phyloP scores from a whole-genome alignment of 2,113 vertebrate genomes.

The Neofelis nebulosa region DNA sequence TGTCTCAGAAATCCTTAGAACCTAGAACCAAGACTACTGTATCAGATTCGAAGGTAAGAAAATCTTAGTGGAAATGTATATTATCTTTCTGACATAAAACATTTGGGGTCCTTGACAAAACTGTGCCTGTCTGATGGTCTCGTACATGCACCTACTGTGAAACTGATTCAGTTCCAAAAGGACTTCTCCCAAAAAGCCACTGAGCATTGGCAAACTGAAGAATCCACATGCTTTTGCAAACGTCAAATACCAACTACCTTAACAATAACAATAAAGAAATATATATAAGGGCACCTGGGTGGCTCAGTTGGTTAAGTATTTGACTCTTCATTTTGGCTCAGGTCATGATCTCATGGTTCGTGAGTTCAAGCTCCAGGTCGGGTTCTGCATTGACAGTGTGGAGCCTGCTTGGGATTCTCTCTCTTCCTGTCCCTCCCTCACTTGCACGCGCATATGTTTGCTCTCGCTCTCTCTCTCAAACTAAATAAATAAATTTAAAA shows the following conservation, averaged over 20 bases:
- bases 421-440: too few relatives aligned
- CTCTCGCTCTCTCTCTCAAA: too few relatives aligned
- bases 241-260: conserved; percentile 64
- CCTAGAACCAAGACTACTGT: neutral
- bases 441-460: accelerated
- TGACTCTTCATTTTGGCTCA: too few relatives aligned
- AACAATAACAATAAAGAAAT: conserved; percentile 69
- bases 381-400: too few relatives aligned
- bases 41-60: neutral
- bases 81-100: conserved; percentile 11
- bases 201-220: conserved; percentile 74
- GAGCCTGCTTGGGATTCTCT: too few relatives aligned
- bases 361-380: too few relatives aligned
- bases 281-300: neutral
- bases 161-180: conserved; percentile 71
- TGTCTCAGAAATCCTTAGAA: neutral
- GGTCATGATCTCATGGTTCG: too few relatives aligned
- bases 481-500: too few relatives aligned
- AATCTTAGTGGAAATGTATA: conserved; percentile 34
- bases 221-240: conserved; percentile 66
- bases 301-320: too few relatives aligned
- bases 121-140: conserved; percentile 47
- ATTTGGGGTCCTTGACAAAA: conserved; percentile 59
- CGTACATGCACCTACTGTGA: conserved; percentile 67
- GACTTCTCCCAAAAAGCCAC: conserved; percentile 73